Evolutionary conservation across 2,888 invertebrate species (phyloP), one percentile per base, ranked within the genome.

Genomic region (Netelia virgata): DNA sequence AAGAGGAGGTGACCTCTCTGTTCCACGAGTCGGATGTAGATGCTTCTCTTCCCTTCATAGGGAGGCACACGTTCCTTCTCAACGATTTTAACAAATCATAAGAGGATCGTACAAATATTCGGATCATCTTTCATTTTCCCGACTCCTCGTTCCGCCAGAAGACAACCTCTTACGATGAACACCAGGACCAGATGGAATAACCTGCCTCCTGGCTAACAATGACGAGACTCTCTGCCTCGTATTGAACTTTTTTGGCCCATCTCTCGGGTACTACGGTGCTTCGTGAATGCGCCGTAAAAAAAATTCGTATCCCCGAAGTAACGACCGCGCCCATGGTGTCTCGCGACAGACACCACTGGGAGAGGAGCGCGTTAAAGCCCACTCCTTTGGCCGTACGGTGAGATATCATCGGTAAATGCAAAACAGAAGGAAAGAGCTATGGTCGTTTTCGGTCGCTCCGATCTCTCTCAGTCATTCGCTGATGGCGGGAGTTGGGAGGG

Each of bases 321-420:
- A 83, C 86, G 89, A 90, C 91, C 92, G 90, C 92, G 88, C 91
- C 92, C 91, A 91, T 90, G 88, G 16, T 28, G 84, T 86, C 88
- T 86, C 81, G 87, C 88, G 89, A 91, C 91, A 23, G 66, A 69
- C 68, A 47, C 66, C 68, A 68, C 20, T 43, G 55, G 43, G 36
- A 36, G 16, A 43, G 16, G n/a, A 90, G 89, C 86, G 90, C 89
- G 91, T 92, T 91, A 92, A 83, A 91, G 89, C 89, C 89, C 89
- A 89, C 90, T 91, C 88, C 80, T 88, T 87, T 59, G 47, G 50
- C 50, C 87, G 89, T 87, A 89, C 69, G 73, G 69, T 79, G 78
- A 91, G 92, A 92, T 92, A 92, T 91, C 91, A 92, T 92, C 92
- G 88, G 84, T 88, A 88, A 90, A 92, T 92, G 91, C 90, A 91